Evolutionary conservation across 1,140 invertebrate species (phyloP).

Genomic region (Zaprionus davidi): DNA sequence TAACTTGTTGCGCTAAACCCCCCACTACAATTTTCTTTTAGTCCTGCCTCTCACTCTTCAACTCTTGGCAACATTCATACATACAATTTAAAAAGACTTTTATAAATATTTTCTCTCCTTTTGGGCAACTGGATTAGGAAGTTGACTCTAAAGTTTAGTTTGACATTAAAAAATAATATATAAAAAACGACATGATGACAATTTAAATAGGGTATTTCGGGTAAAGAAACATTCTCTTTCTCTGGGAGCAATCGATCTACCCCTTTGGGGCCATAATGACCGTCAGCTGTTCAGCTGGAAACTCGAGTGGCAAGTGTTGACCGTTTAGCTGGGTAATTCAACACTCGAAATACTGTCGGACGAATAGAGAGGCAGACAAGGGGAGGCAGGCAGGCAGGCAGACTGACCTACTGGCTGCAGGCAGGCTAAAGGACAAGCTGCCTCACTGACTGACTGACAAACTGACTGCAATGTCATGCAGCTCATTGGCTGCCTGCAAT

Average conservation of each 20-base stretch:
- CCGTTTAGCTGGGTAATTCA: slow-evolving; percentile 47
- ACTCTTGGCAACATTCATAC: too few species aligned
- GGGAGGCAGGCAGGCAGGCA: neutral
- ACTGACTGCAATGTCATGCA: slow-evolving; percentile 54
- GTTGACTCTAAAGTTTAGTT: neutral
- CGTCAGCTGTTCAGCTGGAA: slow-evolving; percentile 22
- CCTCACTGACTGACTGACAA: slow-evolving; percentile 37
- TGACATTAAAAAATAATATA: neutral
- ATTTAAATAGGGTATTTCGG: neutral
- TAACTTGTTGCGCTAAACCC: too few species aligned
- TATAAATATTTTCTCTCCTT: too few species aligned
- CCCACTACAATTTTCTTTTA: too few species aligned
- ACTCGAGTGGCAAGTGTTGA: slow-evolving; percentile 39
- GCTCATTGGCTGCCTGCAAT: slow-evolving; percentile 53
- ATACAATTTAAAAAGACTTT: too few species aligned
- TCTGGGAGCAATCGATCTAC: neutral
- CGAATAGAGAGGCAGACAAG: neutral
- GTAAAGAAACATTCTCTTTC: neutral
- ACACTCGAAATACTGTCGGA: slow-evolving; percentile 36
- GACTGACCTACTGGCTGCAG: slow-evolving; percentile 4
- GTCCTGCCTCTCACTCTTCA: too few species aligned
- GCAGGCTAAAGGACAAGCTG: neutral
- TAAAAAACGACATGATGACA: neutral
- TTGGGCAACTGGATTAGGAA: neutral
- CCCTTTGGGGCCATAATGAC: neutral